Conservation (phyloP, 2,797 vertebrate genomes). For the Scolopax rusticola region DNA sequence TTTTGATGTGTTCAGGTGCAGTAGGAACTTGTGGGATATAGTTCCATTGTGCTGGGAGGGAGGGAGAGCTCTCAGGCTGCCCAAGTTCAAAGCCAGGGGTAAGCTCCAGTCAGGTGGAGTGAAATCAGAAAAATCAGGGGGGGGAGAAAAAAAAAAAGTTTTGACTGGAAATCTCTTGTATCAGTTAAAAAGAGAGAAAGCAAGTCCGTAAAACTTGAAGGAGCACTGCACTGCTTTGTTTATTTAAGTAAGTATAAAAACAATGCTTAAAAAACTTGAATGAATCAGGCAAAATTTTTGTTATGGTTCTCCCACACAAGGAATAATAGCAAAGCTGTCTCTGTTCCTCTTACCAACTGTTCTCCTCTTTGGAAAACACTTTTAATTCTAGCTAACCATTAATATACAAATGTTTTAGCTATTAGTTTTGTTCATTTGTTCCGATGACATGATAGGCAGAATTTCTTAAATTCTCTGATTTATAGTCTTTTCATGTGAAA, state of each 20-base stretch:
- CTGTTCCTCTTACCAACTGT: neutral
- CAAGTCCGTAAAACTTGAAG: neutral
- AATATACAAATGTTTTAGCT: neutral
- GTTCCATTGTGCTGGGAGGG: neutral
- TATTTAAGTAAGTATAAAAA: neutral
- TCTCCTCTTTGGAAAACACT: neutral
- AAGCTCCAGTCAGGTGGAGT: neutral
- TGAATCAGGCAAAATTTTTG: neutral
- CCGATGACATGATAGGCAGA: neutral
- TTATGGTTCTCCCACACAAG: neutral
- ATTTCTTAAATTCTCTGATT: neutral
- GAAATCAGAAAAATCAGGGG: neutral
- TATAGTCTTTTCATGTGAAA: neutral
- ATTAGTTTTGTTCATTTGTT: neutral
- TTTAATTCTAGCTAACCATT: neutral
- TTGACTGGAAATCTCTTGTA: neutral
- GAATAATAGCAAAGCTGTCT: neutral
- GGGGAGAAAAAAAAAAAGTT: neutral
- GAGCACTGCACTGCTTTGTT: neutral
- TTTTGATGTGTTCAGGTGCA: neutral
- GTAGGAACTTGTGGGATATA: neutral
- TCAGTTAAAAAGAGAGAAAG: neutral
- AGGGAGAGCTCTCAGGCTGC: neutral
- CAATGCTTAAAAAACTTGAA: neutral
- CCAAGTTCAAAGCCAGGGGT: neutral